Percentiles rank a stretch among this genome's conserved stretches.
Conservation (phyloP, 2,888 invertebrate genomes). For the Hyposoter dolosus region DNA sequence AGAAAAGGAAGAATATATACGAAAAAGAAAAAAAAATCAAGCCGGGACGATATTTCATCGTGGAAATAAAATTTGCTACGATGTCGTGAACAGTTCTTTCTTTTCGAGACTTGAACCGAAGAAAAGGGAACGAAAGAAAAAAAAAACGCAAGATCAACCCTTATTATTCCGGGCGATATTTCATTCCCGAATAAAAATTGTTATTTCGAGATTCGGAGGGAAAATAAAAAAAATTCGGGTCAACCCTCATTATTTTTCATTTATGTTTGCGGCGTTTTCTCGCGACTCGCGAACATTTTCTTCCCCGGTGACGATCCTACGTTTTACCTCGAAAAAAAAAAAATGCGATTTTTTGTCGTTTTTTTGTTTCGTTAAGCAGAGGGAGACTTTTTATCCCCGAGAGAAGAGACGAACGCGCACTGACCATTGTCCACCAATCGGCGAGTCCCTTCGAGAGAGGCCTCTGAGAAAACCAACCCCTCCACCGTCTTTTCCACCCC, state of each 20-base stretch:
- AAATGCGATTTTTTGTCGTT: conserved; percentile 8
- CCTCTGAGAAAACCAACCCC: conserved; percentile 65
- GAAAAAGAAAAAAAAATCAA: conserved; percentile 16
- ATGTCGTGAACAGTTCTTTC: conserved; percentile 42
- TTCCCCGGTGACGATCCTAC: conserved; percentile 68
- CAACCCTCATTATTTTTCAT: conserved; percentile 51
- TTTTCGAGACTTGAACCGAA: conserved; percentile 9
- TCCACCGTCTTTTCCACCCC: conserved; percentile 54
- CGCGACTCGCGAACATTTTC: conserved; percentile 43
- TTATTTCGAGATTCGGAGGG: conserved; percentile 31
- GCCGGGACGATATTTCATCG: conserved; percentile 46
- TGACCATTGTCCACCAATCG: conserved; percentile 77
- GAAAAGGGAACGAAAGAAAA: neutral
- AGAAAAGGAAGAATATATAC: conserved; percentile 22
- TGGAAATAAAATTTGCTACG: conserved; percentile 42
- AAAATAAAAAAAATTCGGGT: conserved; percentile 20
- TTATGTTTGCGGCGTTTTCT: conserved; percentile 26
- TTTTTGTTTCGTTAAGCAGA: conserved; percentile 12
- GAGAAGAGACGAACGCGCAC: conserved; percentile 71
- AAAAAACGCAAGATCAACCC: conserved; percentile 41
- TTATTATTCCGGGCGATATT: conserved; percentile 41
- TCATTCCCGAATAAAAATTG: conserved; percentile 36
- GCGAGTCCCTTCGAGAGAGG: conserved; percentile 63
- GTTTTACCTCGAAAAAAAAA: conserved; percentile 25
- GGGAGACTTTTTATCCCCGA: conserved; percentile 51